These are phyloP conservation scores for Xenopus petersii DNA, from an alignment of 2,797 vertebrate genomes.

Conservation along the genomic window DNA sequence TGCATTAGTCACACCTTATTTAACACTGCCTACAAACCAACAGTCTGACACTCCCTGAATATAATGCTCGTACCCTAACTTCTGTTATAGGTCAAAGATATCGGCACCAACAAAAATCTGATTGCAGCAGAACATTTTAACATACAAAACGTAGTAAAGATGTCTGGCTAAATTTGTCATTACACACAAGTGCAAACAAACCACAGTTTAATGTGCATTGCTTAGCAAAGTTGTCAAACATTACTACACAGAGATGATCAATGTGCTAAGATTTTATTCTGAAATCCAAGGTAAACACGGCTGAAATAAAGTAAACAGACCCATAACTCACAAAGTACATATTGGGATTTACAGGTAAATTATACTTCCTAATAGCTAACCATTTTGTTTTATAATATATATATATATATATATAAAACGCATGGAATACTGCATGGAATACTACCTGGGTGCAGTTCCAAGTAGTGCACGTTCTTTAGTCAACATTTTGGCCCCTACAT, in stretches of 20 bases:
- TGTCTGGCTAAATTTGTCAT: background rate
- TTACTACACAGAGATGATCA: slow-evolving; percentile 45
- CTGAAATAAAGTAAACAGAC: slow-evolving; percentile 59
- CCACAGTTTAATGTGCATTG: slow-evolving; percentile 50
- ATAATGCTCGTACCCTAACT: too few relatives aligned
- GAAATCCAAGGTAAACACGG: slow-evolving; percentile 56
- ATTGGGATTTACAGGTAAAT: slow-evolving; percentile 60
- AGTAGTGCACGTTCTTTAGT: too few relatives aligned
- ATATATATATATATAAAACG: too few relatives aligned
- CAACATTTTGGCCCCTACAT: too few relatives aligned
- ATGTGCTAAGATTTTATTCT: slow-evolving; percentile 57
- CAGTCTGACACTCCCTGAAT: too few relatives aligned
- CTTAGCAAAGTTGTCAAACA: slow-evolving; percentile 55
- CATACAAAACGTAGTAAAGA: background rate
- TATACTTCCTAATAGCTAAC: slow-evolving; percentile 55
- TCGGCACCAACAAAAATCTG: too few relatives aligned
- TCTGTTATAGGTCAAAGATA: too few relatives aligned
- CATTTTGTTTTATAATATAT: slow-evolving; percentile 20
- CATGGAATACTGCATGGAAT: too few relatives aligned
- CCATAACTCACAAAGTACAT: slow-evolving; percentile 51
- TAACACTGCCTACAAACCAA: too few relatives aligned
- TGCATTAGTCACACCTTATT: too few relatives aligned
- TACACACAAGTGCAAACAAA: slow-evolving; percentile 43
- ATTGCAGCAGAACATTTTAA: too few relatives aligned
- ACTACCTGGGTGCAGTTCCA: too few relatives aligned